Percentiles rank a stretch among this genome's conserved stretches.
phyloP scores from a whole-genome alignment of 1,140 invertebrate genomes.

The Euura saliciscinereae region DNA sequence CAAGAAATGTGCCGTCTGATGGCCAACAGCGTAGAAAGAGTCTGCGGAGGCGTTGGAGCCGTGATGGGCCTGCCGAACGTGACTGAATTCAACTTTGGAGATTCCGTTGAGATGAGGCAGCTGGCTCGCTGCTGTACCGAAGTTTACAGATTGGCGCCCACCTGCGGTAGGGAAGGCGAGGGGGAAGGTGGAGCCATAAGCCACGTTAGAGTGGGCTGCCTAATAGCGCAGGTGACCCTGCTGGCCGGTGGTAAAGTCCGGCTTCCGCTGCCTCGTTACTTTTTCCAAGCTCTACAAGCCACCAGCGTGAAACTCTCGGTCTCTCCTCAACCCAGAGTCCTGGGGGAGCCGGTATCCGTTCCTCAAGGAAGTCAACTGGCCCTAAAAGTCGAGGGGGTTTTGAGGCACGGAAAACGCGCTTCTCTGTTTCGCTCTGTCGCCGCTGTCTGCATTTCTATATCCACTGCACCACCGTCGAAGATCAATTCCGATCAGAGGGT shows the following conservation, averaged over 20 bases:
- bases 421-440: constrained; percentile 74
- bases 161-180: constrained; percentile 48
- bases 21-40: constrained; percentile 76
- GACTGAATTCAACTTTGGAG: constrained; percentile 57
- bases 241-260: constrained; percentile 66
- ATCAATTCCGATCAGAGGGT: constrained; percentile 60
- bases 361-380: constrained; percentile 79
- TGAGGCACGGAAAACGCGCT: constrained; percentile 72
- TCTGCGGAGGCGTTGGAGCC: constrained; percentile 61
- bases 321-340: constrained; percentile 79
- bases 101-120: constrained; percentile 61
- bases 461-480: constrained; percentile 66
- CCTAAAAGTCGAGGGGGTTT: constrained; percentile 86
- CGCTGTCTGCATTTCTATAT: constrained; percentile 74
- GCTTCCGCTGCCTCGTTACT: constrained; percentile 80
- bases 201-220: constrained; percentile 64
- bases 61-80: constrained; percentile 59
- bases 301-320: constrained; percentile 84
- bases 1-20: constrained; percentile 80
- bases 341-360: constrained; percentile 78
- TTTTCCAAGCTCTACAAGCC: constrained; percentile 86
- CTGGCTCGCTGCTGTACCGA: constrained; percentile 60
- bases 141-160: constrained; percentile 58
- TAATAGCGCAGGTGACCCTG: constrained; percentile 71
- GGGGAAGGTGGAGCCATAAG: constrained; percentile 45